Conservation (phyloP, 2,797 vertebrate genomes). For the Myotis daubentonii region DNA sequence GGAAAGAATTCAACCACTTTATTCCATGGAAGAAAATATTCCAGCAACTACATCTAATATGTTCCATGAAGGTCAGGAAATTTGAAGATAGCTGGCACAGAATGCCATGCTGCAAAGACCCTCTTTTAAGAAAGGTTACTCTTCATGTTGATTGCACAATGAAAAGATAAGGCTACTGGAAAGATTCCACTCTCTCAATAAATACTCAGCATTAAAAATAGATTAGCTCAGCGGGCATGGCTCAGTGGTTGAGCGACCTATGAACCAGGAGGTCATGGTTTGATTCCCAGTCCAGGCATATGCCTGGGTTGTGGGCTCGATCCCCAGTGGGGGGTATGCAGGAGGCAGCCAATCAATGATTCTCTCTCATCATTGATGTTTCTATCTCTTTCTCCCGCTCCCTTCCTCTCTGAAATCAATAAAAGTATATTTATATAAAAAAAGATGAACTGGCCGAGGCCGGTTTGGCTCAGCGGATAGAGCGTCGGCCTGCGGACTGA, state of each 20-base stretch:
- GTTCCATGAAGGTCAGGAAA: constrained; percentile 24
- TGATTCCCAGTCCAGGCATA: too few relatives aligned
- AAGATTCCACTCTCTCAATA: background rate
- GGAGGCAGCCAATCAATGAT: too few relatives aligned
- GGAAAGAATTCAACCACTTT: background rate
- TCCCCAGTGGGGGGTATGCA: too few relatives aligned
- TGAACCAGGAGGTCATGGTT: too few relatives aligned
- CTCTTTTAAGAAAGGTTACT: background rate
- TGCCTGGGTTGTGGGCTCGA: too few relatives aligned
- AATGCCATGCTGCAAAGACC: background rate
- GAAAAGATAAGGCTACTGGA: background rate
- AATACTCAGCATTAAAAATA: background rate
- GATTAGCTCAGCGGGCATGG: background rate
- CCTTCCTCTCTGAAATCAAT: too few relatives aligned
- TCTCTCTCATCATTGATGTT: too few relatives aligned
- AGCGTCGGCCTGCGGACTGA: too few relatives aligned
- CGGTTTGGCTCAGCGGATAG: too few relatives aligned
- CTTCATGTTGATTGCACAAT: background rate
- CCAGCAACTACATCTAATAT: background rate
- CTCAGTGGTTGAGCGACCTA: too few relatives aligned
- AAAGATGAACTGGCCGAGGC: too few relatives aligned
- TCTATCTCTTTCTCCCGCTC: too few relatives aligned
- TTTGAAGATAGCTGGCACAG: background rate
- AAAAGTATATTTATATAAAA: background rate
- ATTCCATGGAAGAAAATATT: background rate